Conservation (phyloP, 2,888 invertebrate genomes). For the Andrena bucephala region DNA sequence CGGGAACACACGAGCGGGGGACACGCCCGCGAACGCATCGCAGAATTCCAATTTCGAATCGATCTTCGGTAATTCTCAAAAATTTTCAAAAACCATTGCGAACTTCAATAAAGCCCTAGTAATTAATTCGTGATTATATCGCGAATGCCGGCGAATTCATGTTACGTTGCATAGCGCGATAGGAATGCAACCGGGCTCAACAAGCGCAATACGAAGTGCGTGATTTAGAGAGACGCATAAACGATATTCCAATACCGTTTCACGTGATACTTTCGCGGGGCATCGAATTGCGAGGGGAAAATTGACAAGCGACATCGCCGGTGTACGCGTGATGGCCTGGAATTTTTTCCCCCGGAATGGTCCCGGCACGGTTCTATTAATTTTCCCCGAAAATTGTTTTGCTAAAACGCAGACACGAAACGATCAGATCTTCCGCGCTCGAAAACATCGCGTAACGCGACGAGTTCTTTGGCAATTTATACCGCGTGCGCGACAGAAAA, state of each 20-base stretch:
- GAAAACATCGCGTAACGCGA: neutral
- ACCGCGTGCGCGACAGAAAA: neutral
- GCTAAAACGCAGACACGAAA: slow-evolving; percentile 25
- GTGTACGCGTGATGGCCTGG: slow-evolving; percentile 4
- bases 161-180: slow-evolving; percentile 70
- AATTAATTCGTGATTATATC: slow-evolving; percentile 76
- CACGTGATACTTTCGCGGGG: slow-evolving; percentile 61
- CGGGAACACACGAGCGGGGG: slow-evolving; percentile 7
- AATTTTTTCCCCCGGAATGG: slow-evolving; percentile 23
- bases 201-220: slow-evolving; percentile 71
- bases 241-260: slow-evolving; percentile 74
- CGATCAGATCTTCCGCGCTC: neutral
- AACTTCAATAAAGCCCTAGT: slow-evolving; percentile 74
- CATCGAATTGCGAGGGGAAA: slow-evolving; percentile 60
- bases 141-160: slow-evolving; percentile 72
- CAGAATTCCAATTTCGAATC: slow-evolving; percentile 71
- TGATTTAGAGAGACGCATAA: slow-evolving; percentile 74
- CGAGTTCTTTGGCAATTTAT: neutral
- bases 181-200: slow-evolving; percentile 76
- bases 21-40: slow-evolving; percentile 53
- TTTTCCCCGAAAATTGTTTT: slow-evolving; percentile 21
- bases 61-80: slow-evolving; percentile 69
- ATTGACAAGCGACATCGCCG: slow-evolving; percentile 63
- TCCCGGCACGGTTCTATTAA: too few species aligned
- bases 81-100: slow-evolving; percentile 71